Evolutionary conservation across 2,113 vertebrate genomes (phyloP).

Genomic region (Lampris incognitus): DNA sequence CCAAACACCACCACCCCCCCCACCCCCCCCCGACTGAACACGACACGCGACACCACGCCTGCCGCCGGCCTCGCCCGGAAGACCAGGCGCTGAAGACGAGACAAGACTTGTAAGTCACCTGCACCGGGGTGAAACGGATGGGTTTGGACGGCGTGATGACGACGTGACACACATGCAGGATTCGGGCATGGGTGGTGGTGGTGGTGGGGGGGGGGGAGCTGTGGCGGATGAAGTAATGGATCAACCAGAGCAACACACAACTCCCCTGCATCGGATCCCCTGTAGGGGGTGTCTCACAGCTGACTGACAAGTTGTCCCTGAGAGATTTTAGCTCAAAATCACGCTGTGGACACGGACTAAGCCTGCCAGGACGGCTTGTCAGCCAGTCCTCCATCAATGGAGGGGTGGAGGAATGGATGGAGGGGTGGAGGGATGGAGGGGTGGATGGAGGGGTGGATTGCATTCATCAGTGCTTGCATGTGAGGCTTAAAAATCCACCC

Average conservation of each 20-base stretch:
- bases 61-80: neutral
- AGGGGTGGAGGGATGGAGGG: no score
- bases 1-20: neutral
- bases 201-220: neutral
- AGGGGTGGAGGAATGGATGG: no score
- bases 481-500: neutral
- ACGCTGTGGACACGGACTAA: neutral
- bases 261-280: slow-evolving; percentile 7
- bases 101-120: slow-evolving; percentile 3
- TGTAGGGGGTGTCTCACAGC: neutral
- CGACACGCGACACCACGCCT: neutral
- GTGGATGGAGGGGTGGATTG: no score
- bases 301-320: neutral
- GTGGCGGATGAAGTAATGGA: slow-evolving; percentile 62
- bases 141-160: neutral
- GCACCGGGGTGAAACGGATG: neutral
- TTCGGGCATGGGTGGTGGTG: neutral
- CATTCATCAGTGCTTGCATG: neutral
- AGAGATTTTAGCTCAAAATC: neutral
- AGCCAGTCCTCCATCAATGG: no score
- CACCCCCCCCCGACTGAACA: neutral
- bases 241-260: slow-evolving; percentile 8
- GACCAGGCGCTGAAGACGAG: neutral
- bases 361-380: neutral
- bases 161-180: slow-evolving; percentile 55